Evolutionary conservation across 2,888 invertebrate species (phyloP).

Genomic region (Omphaloscelis lunosa): DNA sequence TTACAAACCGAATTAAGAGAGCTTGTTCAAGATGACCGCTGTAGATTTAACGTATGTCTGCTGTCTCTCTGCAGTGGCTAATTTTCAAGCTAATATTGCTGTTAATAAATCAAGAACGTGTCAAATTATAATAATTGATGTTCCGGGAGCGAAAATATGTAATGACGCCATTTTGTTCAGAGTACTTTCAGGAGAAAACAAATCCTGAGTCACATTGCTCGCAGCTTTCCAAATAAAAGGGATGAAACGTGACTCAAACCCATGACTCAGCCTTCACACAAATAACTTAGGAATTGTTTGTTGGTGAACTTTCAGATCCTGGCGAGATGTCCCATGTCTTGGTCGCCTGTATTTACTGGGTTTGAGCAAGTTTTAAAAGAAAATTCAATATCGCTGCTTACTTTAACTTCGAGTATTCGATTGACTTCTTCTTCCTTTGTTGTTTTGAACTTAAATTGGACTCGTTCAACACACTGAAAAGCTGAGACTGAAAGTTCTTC

Average conservation of each 20-base stretch:
- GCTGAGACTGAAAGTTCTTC: background rate
- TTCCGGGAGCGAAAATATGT: conserved; percentile 12
- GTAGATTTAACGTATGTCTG: background rate
- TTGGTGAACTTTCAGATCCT: conserved; percentile 45
- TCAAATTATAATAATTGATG: conserved; percentile 43
- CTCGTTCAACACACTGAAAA: background rate
- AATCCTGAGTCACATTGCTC: conserved; percentile 57
- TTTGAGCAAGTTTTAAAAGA: conserved; percentile 11
- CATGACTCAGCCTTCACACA: conserved; percentile 53
- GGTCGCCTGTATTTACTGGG: conserved; percentile 5
- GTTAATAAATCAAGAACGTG: conserved; percentile 19
- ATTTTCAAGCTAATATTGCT: background rate
- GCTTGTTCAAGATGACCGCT: background rate
- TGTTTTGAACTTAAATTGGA: conserved; percentile 6
- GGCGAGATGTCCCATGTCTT: conserved; percentile 41
- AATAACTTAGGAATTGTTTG: conserved; percentile 61
- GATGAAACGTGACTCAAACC: conserved; percentile 62
- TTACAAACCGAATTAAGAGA: no score
- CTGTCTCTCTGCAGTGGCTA: background rate
- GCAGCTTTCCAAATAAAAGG: conserved; percentile 61
- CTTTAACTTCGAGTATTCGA: conserved; percentile 3
- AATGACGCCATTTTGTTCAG: conserved; percentile 23
- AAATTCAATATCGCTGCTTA: background rate
- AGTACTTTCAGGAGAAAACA: conserved; percentile 53
- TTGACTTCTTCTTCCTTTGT: conserved; percentile 13